Conservation (phyloP, 2,888 invertebrate genomes). For the Leptogaster cylindrica region DNA sequence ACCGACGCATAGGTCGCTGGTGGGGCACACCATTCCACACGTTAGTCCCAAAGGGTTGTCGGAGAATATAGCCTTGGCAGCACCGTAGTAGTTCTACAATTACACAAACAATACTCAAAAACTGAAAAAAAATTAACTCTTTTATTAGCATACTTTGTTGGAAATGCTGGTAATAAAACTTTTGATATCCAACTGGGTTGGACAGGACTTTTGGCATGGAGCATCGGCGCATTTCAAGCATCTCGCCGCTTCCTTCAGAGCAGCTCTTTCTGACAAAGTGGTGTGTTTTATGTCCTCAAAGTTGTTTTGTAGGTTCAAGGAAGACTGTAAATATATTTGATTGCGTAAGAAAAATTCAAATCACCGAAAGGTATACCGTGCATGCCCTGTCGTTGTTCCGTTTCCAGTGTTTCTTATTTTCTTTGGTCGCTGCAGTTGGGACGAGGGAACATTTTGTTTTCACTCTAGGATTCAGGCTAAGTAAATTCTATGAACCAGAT, state of each 20-base stretch:
- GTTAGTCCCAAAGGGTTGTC: constrained; percentile 96
- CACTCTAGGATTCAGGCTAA: constrained; percentile 84
- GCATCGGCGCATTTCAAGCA: constrained; percentile 95
- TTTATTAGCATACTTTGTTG: constrained; percentile 87
- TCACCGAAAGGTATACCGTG: constrained; percentile 67
- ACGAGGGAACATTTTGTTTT: constrained; percentile 77
- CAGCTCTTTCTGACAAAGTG: constrained; percentile 93
- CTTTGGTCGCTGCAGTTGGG: constrained; percentile 86
- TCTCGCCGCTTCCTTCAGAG: constrained; percentile 85
- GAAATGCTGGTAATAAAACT: constrained; percentile 95
- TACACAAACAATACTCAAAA: neutral
- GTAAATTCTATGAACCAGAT: too few species aligned
- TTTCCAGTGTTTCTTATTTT: constrained; percentile 93
- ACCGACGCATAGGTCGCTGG: constrained; percentile 97
- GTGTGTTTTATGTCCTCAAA: constrained; percentile 98
- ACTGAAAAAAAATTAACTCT: neutral
- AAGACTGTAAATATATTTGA: constrained; percentile 64
- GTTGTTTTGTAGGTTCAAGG: constrained; percentile 78
- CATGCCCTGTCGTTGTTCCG: constrained; percentile 87
- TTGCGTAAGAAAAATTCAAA: neutral
- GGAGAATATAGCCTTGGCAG: constrained; percentile 92
- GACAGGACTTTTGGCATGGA: constrained; percentile 98
- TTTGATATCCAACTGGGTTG: constrained; percentile 96
- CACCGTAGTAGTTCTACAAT: constrained; percentile 93
- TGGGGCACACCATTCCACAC: constrained; percentile 99